Percentiles rank a stretch among this genome's conserved stretches.
Conservation (phyloP, 2,888 invertebrate genomes). For the Athetis lepigone region DNA sequence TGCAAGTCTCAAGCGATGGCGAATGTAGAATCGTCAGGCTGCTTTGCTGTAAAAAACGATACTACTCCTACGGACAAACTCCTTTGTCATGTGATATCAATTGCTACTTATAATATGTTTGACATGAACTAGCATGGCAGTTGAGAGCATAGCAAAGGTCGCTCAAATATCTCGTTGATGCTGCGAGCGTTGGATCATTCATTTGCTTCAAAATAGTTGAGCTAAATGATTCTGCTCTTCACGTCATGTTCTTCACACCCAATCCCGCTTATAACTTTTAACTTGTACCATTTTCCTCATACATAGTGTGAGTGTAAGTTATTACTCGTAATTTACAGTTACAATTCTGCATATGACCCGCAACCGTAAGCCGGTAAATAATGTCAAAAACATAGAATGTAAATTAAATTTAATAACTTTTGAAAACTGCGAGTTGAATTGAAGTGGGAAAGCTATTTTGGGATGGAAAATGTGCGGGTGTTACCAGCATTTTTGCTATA, state of each 20-base stretch:
- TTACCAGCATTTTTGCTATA: conserved; percentile 11
- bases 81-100: too few species aligned
- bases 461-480: conserved; percentile 3
- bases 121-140: too few species aligned
- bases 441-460: conserved; percentile 31
- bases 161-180: too few species aligned
- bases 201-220: too few species aligned
- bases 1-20: not conserved
- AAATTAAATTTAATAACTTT: conserved; percentile 60
- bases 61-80: too few species aligned
- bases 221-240: too few species aligned
- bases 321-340: conserved; percentile 56
- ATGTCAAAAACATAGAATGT: conserved; percentile 54
- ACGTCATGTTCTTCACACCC: not conserved
- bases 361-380: conserved; percentile 39
- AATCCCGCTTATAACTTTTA: conserved; percentile 8
- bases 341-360: conserved; percentile 57
- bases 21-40: too few species aligned
- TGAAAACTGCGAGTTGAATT: conserved; percentile 34
- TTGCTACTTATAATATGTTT: too few species aligned
- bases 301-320: conserved; percentile 48
- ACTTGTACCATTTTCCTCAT: conserved; percentile 27
- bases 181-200: too few species aligned
- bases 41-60: too few species aligned
- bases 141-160: too few species aligned